Percentiles rank a stretch among this genome's conserved stretches.
Conservation (phyloP, 2,113 vertebrate species). For the Cinclus mexicanus region DNA sequence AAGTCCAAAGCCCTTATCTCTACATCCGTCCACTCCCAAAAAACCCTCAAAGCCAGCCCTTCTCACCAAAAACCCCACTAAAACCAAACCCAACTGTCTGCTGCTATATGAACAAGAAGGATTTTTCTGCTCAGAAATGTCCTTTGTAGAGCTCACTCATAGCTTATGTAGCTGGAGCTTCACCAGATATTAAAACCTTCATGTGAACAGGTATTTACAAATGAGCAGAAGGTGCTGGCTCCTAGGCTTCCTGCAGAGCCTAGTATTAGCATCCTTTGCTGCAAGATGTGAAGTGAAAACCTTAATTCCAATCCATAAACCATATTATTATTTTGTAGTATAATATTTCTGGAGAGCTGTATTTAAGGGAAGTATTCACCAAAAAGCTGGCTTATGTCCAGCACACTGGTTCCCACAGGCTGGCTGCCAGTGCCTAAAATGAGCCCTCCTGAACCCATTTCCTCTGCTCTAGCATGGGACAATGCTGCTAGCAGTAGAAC, state of each 20-base stretch:
- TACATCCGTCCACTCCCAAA: neutral
- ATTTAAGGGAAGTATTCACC: neutral
- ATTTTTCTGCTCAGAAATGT: neutral
- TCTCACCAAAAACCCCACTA: neutral
- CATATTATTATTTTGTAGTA: neutral
- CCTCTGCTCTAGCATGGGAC: neutral
- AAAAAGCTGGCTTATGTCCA: neutral
- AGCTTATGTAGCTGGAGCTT: neutral
- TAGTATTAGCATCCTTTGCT: neutral
- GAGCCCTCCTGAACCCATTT: conserved; percentile 20
- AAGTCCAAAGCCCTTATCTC: neutral
- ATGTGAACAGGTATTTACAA: neutral
- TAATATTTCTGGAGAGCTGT: neutral
- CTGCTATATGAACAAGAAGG: neutral
- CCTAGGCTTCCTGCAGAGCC: neutral
- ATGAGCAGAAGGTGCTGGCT: neutral
- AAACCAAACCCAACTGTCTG: neutral
- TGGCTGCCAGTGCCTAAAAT: neutral
- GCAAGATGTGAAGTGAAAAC: neutral
- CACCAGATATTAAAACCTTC: neutral
- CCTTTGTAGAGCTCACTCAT: neutral
- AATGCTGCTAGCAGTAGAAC: neutral
- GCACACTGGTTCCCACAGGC: neutral
- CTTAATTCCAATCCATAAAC: neutral
- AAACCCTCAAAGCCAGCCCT: neutral